Evolutionary conservation across 2,888 invertebrate species (phyloP).

Genomic region (Volucella inanis): DNA sequence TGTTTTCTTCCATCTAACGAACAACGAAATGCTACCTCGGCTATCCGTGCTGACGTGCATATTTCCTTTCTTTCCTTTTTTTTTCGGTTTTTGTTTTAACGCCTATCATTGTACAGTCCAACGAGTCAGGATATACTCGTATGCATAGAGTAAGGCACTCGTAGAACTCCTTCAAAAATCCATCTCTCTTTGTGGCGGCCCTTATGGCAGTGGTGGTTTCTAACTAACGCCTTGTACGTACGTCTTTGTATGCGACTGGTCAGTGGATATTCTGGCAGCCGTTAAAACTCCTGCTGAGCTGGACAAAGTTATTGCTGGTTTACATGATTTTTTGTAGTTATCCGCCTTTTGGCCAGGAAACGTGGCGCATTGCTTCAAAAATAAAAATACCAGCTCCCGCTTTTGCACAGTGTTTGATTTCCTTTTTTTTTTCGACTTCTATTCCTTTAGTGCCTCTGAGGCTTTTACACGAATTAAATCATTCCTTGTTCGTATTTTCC

Average conservation of each 20-base stretch:
- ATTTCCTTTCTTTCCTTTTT: slow-evolving; percentile 47
- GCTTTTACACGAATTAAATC: slow-evolving; percentile 72
- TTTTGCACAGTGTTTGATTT: not conserved
- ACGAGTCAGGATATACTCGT: slow-evolving; percentile 33
- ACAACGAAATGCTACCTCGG: slow-evolving; percentile 66
- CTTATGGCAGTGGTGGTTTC: slow-evolving; percentile 27
- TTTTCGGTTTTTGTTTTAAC: slow-evolving; percentile 35
- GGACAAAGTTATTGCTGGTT: slow-evolving; percentile 74
- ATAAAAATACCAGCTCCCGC: slow-evolving; percentile 4
- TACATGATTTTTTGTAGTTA: slow-evolving; percentile 72
- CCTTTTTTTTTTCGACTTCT: slow-evolving; percentile 19
- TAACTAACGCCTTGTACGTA: slow-evolving; percentile 52
- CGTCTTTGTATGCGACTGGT: slow-evolving; percentile 31
- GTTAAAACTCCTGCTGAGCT: slow-evolving; percentile 71
- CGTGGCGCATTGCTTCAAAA: slow-evolving; percentile 70
- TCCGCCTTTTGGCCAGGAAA: slow-evolving; percentile 65
- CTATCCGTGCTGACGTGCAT: slow-evolving; percentile 63
- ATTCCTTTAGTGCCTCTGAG: slow-evolving; percentile 13
- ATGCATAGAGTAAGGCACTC: not conserved
- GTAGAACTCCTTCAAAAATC: slow-evolving; percentile 46
- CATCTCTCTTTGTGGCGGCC: slow-evolving; percentile 19
- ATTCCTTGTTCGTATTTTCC: slow-evolving; percentile 53
- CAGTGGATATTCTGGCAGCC: slow-evolving; percentile 26
- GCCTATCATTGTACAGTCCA: slow-evolving; percentile 50
- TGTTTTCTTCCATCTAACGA: slow-evolving; percentile 69